These are phyloP conservation scores for Lepidonotus clava DNA, from an alignment of 2,888 invertebrate genomes.

Conservation along the genomic window DNA sequence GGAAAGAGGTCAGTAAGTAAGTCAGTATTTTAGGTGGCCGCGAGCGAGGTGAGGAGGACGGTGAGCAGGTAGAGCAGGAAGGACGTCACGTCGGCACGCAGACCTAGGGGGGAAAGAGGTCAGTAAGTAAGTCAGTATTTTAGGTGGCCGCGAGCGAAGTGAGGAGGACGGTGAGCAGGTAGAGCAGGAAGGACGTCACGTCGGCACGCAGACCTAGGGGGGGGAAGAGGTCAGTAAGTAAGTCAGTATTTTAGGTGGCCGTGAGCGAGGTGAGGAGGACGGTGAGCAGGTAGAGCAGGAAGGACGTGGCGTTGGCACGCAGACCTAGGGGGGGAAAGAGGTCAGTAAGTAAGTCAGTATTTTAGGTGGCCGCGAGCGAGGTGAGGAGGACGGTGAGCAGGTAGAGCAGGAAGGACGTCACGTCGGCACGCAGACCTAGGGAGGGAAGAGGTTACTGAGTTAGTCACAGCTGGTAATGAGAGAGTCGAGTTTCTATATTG, in stretches of 20 bases:
- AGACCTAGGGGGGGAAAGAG: too few relatives aligned
- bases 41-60: constrained; percentile 74
- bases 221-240: too few relatives aligned
- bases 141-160: constrained; percentile 76
- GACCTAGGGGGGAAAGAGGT: too few relatives aligned
- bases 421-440: constrained; percentile 71
- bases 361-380: constrained; percentile 75
- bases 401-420: constrained; percentile 75
- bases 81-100: constrained; percentile 67
- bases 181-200: constrained; percentile 75
- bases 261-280: constrained; percentile 76
- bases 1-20: too few relatives aligned
- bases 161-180: constrained; percentile 72
- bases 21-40: too few relatives aligned
- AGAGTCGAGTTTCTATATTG: too few relatives aligned
- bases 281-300: constrained; percentile 75
- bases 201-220: constrained; percentile 72
- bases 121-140: too few relatives aligned
- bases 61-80: constrained; percentile 77
- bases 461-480: too few relatives aligned
- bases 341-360: too few relatives aligned
- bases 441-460: too few relatives aligned
- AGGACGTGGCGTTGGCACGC: constrained; percentile 68
- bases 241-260: too few relatives aligned
- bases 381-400: constrained; percentile 74